A percentile compares a stretch with the other conserved stretches of the same genome.
These are phyloP conservation scores for Magallana ariakensis DNA, from an alignment of 1,140 invertebrate species.

Conservation along the genomic window DNA sequence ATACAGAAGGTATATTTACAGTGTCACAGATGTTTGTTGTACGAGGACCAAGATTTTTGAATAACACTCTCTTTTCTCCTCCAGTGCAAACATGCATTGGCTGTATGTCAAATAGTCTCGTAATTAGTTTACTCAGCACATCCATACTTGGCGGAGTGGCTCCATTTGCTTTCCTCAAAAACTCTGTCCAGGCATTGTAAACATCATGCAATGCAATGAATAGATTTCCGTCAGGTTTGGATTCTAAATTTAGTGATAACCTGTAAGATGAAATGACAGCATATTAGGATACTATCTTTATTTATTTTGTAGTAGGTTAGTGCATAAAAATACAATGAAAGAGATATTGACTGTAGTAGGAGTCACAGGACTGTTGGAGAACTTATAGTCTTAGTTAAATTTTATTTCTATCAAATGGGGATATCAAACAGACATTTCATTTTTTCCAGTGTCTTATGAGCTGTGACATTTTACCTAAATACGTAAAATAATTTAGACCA, in stretches of 20 bases:
- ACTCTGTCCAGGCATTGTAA: conserved; percentile 32
- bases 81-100: neutral
- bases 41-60: conserved; percentile 39
- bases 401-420: neutral
- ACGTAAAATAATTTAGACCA: neutral
- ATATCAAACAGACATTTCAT: neutral
- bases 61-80: conserved; percentile 15
- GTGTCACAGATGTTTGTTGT: neutral
- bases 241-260: conserved; percentile 36
- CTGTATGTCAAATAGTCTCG: conserved; percentile 27
- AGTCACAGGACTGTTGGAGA: neutral
- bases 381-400: neutral
- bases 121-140: conserved; percentile 18
- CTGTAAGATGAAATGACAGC: conserved; percentile 29
- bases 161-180: conserved; percentile 23
- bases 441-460: neutral
- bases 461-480: neutral
- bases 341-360: neutral
- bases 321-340: conserved; percentile 35
- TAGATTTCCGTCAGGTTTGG: conserved; percentile 1
- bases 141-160: conserved; percentile 12
- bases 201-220: conserved; percentile 31
- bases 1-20: conserved; percentile 27
- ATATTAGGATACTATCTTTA: neutral
- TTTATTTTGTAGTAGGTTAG: neutral